Evolutionary conservation across 2,113 vertebrate species (phyloP).

Genomic region (Trichechus manatus): DNA sequence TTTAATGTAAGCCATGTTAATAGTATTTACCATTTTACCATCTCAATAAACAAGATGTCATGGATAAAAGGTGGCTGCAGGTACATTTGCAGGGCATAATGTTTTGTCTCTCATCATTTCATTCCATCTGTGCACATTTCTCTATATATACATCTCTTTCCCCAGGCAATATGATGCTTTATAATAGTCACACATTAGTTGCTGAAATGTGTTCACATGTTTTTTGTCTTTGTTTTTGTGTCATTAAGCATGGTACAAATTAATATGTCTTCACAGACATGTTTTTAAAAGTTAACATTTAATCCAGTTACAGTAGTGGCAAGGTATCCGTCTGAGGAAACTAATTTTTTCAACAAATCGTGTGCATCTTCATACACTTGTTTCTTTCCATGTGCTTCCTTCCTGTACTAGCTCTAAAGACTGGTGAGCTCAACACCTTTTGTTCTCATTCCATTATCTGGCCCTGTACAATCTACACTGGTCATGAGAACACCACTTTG

Average conservation of each 20-base stretch:
- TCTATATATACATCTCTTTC: not conserved
- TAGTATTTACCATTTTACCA: not conserved
- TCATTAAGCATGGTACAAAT: constrained; percentile 63
- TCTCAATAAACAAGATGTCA: not conserved
- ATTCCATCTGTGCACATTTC: constrained; percentile 25
- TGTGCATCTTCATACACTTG: not conserved
- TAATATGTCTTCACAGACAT: constrained; percentile 28
- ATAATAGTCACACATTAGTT: constrained; percentile 67
- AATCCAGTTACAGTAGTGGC: not conserved
- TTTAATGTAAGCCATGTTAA: not conserved
- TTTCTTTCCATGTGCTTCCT: not conserved
- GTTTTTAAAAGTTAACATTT: not conserved
- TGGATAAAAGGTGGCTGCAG: not conserved
- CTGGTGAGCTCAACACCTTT: not conserved
- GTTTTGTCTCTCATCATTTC: constrained; percentile 58
- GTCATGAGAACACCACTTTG: not conserved
- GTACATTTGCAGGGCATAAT: not conserved
- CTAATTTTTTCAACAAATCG: constrained; percentile 7
- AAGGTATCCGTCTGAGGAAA: not conserved
- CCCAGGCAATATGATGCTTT: not conserved
- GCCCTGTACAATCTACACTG: not conserved
- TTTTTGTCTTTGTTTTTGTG: not conserved
- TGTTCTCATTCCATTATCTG: not conserved
- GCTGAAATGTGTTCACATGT: constrained; percentile 63
- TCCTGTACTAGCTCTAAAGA: not conserved